Conservation (phyloP, 2,113 vertebrate genomes). For the Boleophthalmus pectinirostris region DNA sequence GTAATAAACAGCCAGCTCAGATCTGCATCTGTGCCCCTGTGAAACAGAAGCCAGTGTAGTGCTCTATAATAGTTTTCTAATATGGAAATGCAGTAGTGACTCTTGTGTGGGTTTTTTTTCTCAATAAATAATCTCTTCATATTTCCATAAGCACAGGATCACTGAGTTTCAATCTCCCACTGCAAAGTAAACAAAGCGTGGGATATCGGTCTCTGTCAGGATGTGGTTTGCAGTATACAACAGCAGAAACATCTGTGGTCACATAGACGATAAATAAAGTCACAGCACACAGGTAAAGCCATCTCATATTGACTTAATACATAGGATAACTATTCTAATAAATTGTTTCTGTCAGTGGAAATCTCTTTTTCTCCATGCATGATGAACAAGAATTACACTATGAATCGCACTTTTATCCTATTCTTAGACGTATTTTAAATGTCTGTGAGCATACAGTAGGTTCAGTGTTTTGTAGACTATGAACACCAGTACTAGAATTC, state of each 20-base stretch:
- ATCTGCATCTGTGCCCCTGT: slow-evolving; percentile 5
- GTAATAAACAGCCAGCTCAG: not conserved
- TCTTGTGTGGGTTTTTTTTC: slow-evolving; percentile 27
- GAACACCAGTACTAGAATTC: too few relatives aligned
- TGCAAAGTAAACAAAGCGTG: slow-evolving; percentile 38
- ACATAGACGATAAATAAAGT: not conserved
- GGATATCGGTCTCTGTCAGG: slow-evolving; percentile 27
- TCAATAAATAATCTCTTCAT: slow-evolving; percentile 42
- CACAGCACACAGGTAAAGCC: not conserved
- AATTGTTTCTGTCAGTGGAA: not conserved
- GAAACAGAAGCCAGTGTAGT: slow-evolving; percentile 8
- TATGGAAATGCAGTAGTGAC: slow-evolving; percentile 26
- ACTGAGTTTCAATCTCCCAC: slow-evolving; percentile 38
- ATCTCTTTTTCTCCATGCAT: not conserved
- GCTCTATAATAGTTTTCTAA: slow-evolving; percentile 23
- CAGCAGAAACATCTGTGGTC: slow-evolving; percentile 28
- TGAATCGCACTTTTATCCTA: not conserved
- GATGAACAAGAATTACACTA: not conserved
- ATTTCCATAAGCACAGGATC: slow-evolving; percentile 21
- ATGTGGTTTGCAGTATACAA: slow-evolving; percentile 70
- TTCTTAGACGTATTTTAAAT: not conserved
- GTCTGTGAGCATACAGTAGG: not conserved
- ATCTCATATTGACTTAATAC: not conserved
- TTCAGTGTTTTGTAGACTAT: too few relatives aligned
- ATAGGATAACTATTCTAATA: not conserved